These are phyloP conservation scores for Carassius carassius DNA, from an alignment of 2,113 vertebrate genomes.

Conservation along the genomic window DNA sequence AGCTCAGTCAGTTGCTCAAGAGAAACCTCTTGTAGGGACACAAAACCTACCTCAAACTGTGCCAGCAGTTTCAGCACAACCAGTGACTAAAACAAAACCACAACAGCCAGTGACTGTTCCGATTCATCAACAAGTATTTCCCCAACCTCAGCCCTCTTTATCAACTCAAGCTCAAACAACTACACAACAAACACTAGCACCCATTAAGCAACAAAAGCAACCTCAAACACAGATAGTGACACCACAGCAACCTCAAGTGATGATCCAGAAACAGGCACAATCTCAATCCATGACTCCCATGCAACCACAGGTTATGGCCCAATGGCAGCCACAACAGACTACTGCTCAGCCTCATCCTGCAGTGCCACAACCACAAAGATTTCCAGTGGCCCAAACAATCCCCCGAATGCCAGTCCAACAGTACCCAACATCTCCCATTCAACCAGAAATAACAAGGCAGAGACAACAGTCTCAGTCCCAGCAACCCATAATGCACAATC, in stretches of 20 bases:
- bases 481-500: neutral
- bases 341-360: slow-evolving; percentile 34
- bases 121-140: slow-evolving; percentile 43
- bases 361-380: slow-evolving; percentile 42
- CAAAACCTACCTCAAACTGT: slow-evolving; percentile 38
- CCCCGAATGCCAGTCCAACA: slow-evolving; percentile 32
- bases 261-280: slow-evolving; percentile 37
- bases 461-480: slow-evolving; percentile 42
- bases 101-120: neutral
- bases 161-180: slow-evolving; percentile 8
- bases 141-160: slow-evolving; percentile 24
- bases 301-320: slow-evolving; percentile 52
- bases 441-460: slow-evolving; percentile 30
- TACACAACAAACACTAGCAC: slow-evolving; percentile 3
- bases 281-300: slow-evolving; percentile 17
- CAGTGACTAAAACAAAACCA: slow-evolving; percentile 33
- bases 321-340: slow-evolving; percentile 53
- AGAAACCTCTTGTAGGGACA: neutral
- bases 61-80: slow-evolving; percentile 18
- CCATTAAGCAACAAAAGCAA: slow-evolving; percentile 49
- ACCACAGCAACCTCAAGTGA: slow-evolving; percentile 37
- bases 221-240: slow-evolving; percentile 38
- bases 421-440: neutral
- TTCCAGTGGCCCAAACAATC: slow-evolving; percentile 38
- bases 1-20: slow-evolving; percentile 33